Conservation (phyloP, 2,797 vertebrate genomes). For the Spheniscus humboldti region DNA sequence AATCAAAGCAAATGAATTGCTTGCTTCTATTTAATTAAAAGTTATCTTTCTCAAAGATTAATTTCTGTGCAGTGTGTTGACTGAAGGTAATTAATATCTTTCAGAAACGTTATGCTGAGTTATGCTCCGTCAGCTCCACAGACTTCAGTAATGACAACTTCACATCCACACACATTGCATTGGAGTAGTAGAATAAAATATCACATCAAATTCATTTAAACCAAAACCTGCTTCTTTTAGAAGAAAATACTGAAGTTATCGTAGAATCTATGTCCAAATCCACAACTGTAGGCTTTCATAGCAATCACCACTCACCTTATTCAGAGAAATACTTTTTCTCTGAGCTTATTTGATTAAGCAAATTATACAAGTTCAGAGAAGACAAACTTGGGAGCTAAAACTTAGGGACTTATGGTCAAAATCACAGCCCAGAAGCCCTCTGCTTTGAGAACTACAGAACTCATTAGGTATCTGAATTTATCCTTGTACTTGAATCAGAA, state of each 20-base stretch:
- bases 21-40: background rate
- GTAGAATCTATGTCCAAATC: background rate
- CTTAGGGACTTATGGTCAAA: background rate
- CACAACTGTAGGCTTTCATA: background rate
- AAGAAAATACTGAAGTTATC: background rate
- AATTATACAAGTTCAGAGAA: background rate
- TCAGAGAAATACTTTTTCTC: background rate
- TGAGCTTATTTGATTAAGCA: background rate
- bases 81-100: background rate
- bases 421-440: background rate
- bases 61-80: background rate
- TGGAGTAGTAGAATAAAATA: background rate
- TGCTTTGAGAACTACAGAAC: background rate
- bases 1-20: background rate
- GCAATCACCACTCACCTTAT: background rate
- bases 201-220: background rate
- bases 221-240: background rate
- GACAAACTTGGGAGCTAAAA: background rate
- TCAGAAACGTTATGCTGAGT: background rate
- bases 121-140: background rate
- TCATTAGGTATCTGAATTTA: background rate
- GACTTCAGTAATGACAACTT: background rate
- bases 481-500: background rate
- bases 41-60: background rate
- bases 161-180: background rate